A percentile compares a stretch with the other conserved stretches of the same genome.
These are phyloP conservation scores for Acholoe squamosa DNA, from an alignment of 2,888 invertebrate genomes.

Conservation along the genomic window DNA sequence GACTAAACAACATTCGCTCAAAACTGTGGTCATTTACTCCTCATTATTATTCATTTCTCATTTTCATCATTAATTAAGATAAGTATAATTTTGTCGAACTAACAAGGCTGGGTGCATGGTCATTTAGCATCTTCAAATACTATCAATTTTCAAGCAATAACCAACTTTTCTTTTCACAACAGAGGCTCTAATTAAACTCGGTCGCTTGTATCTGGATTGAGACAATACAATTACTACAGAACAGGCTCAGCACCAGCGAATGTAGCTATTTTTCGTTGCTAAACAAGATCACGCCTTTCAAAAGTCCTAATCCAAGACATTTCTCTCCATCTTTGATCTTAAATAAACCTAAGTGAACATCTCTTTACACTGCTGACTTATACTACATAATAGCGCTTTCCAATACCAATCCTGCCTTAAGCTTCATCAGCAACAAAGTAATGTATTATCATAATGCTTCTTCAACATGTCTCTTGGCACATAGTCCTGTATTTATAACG, in stretches of 20 bases:
- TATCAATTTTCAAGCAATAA: conserved; percentile 4
- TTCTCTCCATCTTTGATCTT: no score
- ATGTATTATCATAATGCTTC: not conserved
- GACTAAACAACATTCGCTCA: conserved; percentile 38
- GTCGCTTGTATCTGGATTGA: not conserved
- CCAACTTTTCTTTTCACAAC: not conserved
- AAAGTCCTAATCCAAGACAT: not conserved
- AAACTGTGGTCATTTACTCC: no score
- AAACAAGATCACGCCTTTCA: not conserved
- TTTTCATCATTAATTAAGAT: not conserved
- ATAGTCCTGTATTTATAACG: conserved; percentile 52
- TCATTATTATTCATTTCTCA: no score
- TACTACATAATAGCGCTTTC: not conserved
- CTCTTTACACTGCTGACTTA: not conserved
- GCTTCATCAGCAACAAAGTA: conserved; percentile 22
- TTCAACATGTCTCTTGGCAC: conserved; percentile 56
- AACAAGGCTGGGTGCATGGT: conserved; percentile 35
- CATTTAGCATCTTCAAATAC: conserved; percentile 20
- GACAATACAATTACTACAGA: conserved; percentile 11
- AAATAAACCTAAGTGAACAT: conserved; percentile 32
- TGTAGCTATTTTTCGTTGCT: conserved; percentile 44
- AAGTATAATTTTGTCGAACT: conserved; percentile 31
- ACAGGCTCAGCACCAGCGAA: conserved; percentile 46
- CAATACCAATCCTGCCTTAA: not conserved
- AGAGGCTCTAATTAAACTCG: not conserved